phyloP scores from a whole-genome alignment of 1,140 invertebrate genomes.

The Megathymus violae region DNA sequence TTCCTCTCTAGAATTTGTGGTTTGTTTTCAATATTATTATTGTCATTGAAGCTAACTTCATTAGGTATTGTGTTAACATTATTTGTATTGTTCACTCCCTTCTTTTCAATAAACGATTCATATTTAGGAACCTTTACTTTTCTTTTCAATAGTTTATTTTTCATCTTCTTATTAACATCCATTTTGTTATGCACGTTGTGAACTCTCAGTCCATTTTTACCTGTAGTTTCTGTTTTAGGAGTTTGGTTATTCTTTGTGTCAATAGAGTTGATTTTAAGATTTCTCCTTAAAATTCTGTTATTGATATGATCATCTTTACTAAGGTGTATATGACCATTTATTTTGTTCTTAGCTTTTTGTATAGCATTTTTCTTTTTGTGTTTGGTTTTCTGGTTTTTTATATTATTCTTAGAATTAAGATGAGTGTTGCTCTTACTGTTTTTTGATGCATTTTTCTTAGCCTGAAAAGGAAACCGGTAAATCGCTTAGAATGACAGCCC shows the following conservation, averaged over 20 bases:
- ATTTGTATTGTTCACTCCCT: not conserved
- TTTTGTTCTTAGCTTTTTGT: constrained; percentile 23
- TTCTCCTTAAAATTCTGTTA: constrained; percentile 17
- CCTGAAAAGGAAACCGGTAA: constrained; percentile 36
- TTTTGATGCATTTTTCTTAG: constrained; percentile 30
- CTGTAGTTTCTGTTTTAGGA: not conserved
- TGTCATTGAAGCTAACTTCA: not conserved
- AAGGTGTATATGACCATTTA: constrained; percentile 4
- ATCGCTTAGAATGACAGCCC: too few relatives aligned
- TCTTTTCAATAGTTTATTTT: constrained; percentile 16
- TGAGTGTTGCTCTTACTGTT: constrained; percentile 17
- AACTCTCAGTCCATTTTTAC: constrained; percentile 2
- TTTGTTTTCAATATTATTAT: constrained; percentile 8
- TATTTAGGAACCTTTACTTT: not conserved
- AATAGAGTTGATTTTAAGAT: not conserved
- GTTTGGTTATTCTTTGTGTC: not conserved
- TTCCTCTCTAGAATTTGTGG: constrained; percentile 12
- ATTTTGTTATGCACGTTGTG: constrained; percentile 19
- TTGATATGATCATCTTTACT: constrained; percentile 25
- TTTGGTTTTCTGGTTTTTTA: not conserved
- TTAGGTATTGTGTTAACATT: not conserved
- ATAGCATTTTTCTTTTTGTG: constrained; percentile 3
- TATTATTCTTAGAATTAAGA: constrained; percentile 9
- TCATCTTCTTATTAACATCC: constrained; percentile 21
- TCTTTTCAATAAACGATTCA: not conserved